Evolutionary conservation across 1,140 invertebrate genomes (phyloP).

Genomic region (Drosophila pruinosa): DNA sequence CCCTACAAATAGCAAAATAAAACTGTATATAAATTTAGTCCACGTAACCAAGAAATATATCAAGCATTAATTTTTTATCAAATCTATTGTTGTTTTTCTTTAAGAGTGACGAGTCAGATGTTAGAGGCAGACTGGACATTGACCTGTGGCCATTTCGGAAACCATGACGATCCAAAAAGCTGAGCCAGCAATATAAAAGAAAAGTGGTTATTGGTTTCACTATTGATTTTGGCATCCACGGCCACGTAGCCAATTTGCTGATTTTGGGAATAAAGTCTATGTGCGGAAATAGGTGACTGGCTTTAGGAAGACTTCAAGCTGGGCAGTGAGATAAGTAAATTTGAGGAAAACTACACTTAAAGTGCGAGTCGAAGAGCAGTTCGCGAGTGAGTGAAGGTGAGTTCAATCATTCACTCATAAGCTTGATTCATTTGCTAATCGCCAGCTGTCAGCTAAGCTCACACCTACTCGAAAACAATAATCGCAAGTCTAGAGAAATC

Average conservation of each 20-base stretch:
- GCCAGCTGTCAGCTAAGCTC: conserved; percentile 58
- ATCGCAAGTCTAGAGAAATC: conserved; percentile 77
- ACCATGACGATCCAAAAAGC: conserved; percentile 62
- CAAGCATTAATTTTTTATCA: too few relatives aligned
- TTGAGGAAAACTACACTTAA: conserved; percentile 31
- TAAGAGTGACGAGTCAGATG: conserved; percentile 7
- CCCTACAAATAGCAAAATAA: not conserved
- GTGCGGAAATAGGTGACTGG: conserved; percentile 4
- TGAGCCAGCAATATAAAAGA: conserved; percentile 53
- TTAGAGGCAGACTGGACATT: conserved; percentile 21
- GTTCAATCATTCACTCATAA: conserved; percentile 61
- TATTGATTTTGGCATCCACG: conserved; percentile 52
- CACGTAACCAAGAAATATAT: too few relatives aligned
- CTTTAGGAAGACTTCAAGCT: conserved; percentile 20
- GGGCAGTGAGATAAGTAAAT: not conserved
- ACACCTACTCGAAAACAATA: conserved; percentile 68
- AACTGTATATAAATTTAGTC: too few relatives aligned
- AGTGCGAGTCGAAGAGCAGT: conserved; percentile 8
- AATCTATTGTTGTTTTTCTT: conserved; percentile 3
- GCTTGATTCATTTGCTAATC: conserved; percentile 75
- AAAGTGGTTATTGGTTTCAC: conserved; percentile 8
- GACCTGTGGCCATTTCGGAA: conserved; percentile 58
- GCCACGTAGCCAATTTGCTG: conserved; percentile 66
- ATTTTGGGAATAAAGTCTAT: conserved; percentile 34
- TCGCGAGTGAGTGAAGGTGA: conserved; percentile 7